Evolutionary conservation across 2,113 vertebrate species (phyloP).

Genomic region (Pelecanus crispus): DNA sequence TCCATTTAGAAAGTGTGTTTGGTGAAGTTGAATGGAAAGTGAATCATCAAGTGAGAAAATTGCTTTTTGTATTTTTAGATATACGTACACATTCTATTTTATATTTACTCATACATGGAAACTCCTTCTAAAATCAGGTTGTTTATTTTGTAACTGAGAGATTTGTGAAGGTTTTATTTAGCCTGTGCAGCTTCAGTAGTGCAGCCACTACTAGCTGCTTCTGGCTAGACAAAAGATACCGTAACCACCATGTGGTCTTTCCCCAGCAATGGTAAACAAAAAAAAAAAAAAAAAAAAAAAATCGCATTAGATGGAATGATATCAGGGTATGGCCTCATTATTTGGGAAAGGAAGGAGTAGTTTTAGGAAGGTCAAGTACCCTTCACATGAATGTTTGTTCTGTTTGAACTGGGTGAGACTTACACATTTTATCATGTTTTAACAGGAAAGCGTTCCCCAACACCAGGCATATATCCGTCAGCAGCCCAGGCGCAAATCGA

Average conservation of each 20-base stretch:
- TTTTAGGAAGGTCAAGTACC: background rate
- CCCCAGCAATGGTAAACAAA: background rate
- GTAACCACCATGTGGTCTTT: background rate
- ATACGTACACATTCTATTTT: background rate
- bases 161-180: background rate
- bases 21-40: background rate
- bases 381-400: background rate
- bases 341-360: background rate
- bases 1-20: background rate
- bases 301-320: background rate
- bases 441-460: conserved; percentile 91
- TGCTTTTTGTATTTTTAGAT: background rate
- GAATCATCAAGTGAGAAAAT: background rate
- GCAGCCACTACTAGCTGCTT: background rate
- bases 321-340: background rate
- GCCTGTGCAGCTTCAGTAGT: background rate
- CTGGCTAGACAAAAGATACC: background rate
- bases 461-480: conserved; percentile 84
- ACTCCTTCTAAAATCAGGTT: background rate
- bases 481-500: conserved; percentile 86
- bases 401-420: background rate
- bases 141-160: background rate
- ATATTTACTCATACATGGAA: background rate
- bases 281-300: background rate
- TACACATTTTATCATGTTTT: background rate